Evolutionary conservation across 2,113 vertebrate genomes (phyloP).

Genomic region (Microcebus ravelobensis): DNA sequence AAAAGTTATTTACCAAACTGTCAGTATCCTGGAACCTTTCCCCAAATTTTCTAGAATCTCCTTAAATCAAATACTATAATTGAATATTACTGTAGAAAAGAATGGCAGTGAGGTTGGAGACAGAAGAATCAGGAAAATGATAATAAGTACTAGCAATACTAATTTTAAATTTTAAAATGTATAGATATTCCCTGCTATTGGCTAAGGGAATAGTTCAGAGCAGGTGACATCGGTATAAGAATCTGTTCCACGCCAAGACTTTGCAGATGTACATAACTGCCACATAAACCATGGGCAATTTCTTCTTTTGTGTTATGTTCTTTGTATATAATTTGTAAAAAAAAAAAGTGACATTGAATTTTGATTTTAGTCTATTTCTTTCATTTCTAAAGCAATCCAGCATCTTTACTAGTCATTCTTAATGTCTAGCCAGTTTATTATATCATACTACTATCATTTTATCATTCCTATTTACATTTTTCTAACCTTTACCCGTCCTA

Average conservation of each 20-base stretch:
- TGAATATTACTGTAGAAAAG: conserved; percentile 12
- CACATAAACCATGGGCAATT: background rate
- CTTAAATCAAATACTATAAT: background rate
- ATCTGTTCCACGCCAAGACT: background rate
- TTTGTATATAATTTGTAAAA: background rate
- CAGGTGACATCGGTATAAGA: background rate
- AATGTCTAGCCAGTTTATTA: background rate
- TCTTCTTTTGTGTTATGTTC: background rate
- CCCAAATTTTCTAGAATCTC: background rate
- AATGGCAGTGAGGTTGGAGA: background rate
- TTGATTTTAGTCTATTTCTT: background rate
- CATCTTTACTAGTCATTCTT: background rate
- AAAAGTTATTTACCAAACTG: conserved; percentile 23
- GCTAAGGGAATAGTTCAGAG: background rate
- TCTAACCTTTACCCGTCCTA: background rate
- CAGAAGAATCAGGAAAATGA: background rate
- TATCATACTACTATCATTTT: background rate
- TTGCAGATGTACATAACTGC: background rate
- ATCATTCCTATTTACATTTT: background rate
- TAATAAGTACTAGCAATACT: background rate
- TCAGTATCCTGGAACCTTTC: background rate
- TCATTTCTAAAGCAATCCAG: conserved; percentile 12
- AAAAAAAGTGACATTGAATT: background rate
- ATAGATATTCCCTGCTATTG: background rate
- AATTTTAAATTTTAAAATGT: background rate